A percentile compares a stretch with the other conserved stretches of the same genome.
phyloP scores from a whole-genome alignment of 2,113 vertebrate genomes.

The Leptodactylus fuscus region DNA sequence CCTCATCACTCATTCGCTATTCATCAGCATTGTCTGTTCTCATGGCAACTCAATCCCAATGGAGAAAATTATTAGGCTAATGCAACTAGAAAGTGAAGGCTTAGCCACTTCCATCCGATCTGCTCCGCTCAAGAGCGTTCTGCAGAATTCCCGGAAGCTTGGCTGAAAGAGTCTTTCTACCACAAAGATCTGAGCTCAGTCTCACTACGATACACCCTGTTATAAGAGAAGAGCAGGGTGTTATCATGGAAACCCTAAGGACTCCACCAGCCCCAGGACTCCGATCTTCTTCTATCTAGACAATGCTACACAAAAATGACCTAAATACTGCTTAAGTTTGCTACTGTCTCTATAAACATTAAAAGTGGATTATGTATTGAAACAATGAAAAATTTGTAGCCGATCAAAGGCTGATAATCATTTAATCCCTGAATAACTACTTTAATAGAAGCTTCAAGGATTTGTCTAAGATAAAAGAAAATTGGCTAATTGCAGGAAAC shows the following conservation, averaged over 20 bases:
- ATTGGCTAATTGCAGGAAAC: too few relatives aligned
- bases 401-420: not conserved
- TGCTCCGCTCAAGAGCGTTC: not conserved
- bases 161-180: not conserved
- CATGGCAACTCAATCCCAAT: slow-evolving; percentile 40
- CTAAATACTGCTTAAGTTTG: not conserved
- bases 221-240: not conserved
- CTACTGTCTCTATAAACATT: not conserved
- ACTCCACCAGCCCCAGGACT: too few relatives aligned
- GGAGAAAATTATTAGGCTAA: slow-evolving; percentile 44
- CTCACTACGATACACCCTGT: not conserved
- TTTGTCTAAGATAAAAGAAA: too few relatives aligned
- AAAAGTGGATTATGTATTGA: not conserved
- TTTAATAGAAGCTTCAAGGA: not conserved
- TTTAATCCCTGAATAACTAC: not conserved
- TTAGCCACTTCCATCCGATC: not conserved
- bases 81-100: slow-evolving; percentile 13
- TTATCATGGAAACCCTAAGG: not conserved
- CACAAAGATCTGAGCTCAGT: not conserved
- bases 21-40: slow-evolving; percentile 27
- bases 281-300: too few relatives aligned
- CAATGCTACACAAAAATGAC: not conserved
- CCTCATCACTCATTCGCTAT: not conserved
- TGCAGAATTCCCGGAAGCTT: not conserved
- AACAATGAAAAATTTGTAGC: not conserved